Percentiles rank a stretch among this genome's conserved stretches.
phyloP scores from a whole-genome alignment of 2,113 vertebrate genomes.

The Cephalopholis sonnerati region DNA sequence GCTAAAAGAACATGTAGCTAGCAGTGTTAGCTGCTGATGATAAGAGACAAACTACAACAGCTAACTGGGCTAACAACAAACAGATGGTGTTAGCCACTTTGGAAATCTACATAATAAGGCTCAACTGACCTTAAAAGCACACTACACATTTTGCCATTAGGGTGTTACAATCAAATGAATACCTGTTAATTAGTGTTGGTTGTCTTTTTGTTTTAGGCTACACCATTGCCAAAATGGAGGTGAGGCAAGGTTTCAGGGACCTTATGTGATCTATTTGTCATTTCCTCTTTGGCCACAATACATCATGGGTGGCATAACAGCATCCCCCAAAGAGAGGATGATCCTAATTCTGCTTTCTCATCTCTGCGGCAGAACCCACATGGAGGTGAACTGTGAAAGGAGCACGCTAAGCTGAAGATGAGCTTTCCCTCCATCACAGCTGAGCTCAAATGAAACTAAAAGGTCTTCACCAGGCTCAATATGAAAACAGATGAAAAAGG shows the following conservation, averaged over 20 bases:
- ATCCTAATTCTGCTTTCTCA: not conserved
- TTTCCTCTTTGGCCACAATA: conserved; percentile 29
- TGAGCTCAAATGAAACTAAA: conserved; percentile 35
- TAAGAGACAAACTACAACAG: not conserved
- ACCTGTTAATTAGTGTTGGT: too few relatives aligned
- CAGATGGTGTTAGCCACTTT: not conserved
- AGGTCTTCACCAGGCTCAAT: not conserved
- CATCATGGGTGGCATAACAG: conserved; percentile 1
- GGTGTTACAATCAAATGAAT: too few relatives aligned
- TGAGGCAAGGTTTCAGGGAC: conserved; percentile 2
- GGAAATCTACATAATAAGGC: too few relatives aligned
- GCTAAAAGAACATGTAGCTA: not conserved
- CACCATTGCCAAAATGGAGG: fast-evolving
- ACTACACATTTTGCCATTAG: too few relatives aligned
- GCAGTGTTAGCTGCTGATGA: not conserved
- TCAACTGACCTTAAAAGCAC: too few relatives aligned
- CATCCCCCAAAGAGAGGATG: conserved; percentile 25
- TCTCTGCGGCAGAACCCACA: not conserved
- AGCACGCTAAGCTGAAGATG: conserved; percentile 59
- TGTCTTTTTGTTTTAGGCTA: too few relatives aligned
- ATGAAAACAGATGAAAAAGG: conserved; percentile 18
- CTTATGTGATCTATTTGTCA: conserved; percentile 10
- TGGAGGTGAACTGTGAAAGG: conserved; percentile 28
- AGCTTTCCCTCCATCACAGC: conserved; percentile 41
- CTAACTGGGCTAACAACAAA: not conserved